Evolutionary conservation across 2,797 vertebrate species (phyloP).

Genomic region (Lerista edwardsae): DNA sequence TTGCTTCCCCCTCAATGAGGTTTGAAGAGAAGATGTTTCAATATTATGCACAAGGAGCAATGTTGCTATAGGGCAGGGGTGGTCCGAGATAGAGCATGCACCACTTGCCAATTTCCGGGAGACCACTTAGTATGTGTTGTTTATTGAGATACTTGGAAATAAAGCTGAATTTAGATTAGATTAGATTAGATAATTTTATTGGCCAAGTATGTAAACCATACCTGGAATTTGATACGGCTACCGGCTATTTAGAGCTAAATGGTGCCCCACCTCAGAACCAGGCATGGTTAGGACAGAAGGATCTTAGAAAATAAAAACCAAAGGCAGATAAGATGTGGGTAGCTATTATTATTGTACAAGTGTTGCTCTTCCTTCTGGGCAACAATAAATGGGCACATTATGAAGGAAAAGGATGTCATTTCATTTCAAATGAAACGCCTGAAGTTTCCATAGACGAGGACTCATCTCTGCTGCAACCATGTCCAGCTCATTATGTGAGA

Average conservation of each 20-base stretch:
- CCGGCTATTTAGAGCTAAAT: too few species aligned
- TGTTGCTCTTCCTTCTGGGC: slow-evolving; percentile 17
- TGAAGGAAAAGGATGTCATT: slow-evolving; percentile 2
- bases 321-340: slow-evolving; percentile 10
- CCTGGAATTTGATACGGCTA: too few species aligned
- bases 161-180: not conserved
- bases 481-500: slow-evolving; percentile 21
- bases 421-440: slow-evolving; percentile 13
- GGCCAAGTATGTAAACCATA: too few species aligned
- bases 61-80: too few species aligned
- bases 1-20: too few species aligned
- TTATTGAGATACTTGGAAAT: not conserved
- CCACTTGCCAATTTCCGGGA: too few species aligned
- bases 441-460: slow-evolving; percentile 15
- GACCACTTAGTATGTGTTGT: not conserved
- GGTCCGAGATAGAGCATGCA: too few species aligned
- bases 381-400: slow-evolving; percentile 30
- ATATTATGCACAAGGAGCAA: too few species aligned
- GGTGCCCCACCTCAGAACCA: not conserved
- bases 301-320: slow-evolving; percentile 12
- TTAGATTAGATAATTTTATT: too few species aligned
- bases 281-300: not conserved
- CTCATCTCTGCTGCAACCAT: not conserved
- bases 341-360: not conserved
- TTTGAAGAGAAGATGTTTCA: too few species aligned